A percentile compares a stretch with the other conserved stretches of the same genome.
Evolutionary conservation across 2,888 invertebrate species (phyloP).

Genomic region (Noctua janthina): DNA sequence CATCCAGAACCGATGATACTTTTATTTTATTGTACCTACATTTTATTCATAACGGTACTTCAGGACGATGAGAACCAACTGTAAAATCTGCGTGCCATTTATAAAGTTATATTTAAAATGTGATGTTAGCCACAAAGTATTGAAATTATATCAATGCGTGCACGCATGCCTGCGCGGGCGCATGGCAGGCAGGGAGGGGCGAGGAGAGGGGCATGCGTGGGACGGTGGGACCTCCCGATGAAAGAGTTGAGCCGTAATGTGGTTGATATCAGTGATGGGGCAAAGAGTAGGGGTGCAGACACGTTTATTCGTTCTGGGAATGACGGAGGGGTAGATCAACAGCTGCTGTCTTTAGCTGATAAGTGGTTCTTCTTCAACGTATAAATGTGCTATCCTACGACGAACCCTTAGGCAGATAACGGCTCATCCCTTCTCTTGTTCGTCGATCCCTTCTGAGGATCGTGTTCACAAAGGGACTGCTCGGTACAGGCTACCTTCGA

Average conservation of each 20-base stretch:
- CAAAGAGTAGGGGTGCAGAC: conserved; percentile 32
- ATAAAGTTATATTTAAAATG: conserved; percentile 53
- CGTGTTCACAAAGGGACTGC: background rate
- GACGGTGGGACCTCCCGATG: conserved; percentile 47
- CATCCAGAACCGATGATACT: conserved; percentile 27
- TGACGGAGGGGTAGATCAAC: background rate
- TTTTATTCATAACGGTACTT: conserved; percentile 57
- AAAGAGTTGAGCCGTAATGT: conserved; percentile 41
- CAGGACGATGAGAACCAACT: conserved; percentile 46
- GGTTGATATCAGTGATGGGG: conserved; percentile 53
- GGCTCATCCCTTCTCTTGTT: background rate
- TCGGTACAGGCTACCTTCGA: background rate
- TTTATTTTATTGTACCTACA: conserved; percentile 42
- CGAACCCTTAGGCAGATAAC: background rate
- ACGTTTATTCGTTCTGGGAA: background rate
- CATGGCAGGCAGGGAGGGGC: background rate
- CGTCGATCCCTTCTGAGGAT: background rate
- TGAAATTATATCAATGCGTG: conserved; percentile 65
- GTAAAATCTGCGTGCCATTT: conserved; percentile 57
- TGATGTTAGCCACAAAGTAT: conserved; percentile 56
- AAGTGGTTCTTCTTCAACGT: background rate
- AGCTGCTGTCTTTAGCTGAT: background rate
- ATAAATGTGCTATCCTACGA: background rate
- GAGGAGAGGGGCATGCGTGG: conserved; percentile 9
- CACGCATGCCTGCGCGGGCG: conserved; percentile 34